phyloP scores from a whole-genome alignment of 2,113 vertebrate species.

The Ceratotherium simum region DNA sequence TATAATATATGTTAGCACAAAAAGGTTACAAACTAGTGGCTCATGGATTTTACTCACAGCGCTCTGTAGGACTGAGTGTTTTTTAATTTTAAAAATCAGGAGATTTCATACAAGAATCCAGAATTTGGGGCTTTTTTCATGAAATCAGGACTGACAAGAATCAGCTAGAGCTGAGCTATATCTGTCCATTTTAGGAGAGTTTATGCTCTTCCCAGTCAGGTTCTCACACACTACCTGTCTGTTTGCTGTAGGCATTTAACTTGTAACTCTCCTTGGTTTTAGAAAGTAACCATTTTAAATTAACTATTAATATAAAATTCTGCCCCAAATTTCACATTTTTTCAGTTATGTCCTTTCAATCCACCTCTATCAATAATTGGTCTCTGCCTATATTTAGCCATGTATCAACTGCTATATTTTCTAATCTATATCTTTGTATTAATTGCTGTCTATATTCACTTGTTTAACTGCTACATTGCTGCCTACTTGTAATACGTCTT shows the following conservation, averaged over 20 bases:
- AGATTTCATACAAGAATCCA: background rate
- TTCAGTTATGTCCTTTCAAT: background rate
- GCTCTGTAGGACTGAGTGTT: background rate
- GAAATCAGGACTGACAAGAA: background rate
- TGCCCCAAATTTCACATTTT: background rate
- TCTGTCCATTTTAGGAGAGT: background rate
- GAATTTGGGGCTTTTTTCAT: background rate
- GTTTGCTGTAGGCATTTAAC: background rate
- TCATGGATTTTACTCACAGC: background rate
- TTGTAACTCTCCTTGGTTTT: background rate
- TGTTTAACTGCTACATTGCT: background rate
- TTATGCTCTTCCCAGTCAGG: rapidly evolving
- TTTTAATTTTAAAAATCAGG: background rate
- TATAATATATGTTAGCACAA: background rate
- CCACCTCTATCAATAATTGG: background rate
- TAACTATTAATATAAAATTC: background rate
- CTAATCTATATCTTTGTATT: background rate
- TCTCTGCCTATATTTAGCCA: background rate
- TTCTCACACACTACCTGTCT: background rate
- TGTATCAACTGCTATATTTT: background rate
- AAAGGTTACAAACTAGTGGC: background rate
- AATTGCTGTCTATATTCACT: background rate
- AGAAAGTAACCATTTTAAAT: background rate
- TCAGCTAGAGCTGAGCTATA: background rate
- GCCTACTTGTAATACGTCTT: background rate